Evolutionary conservation across 2,888 invertebrate species (phyloP), one percentile per base, ranked within the genome.

Genomic region (Cacoxenus indagator): DNA sequence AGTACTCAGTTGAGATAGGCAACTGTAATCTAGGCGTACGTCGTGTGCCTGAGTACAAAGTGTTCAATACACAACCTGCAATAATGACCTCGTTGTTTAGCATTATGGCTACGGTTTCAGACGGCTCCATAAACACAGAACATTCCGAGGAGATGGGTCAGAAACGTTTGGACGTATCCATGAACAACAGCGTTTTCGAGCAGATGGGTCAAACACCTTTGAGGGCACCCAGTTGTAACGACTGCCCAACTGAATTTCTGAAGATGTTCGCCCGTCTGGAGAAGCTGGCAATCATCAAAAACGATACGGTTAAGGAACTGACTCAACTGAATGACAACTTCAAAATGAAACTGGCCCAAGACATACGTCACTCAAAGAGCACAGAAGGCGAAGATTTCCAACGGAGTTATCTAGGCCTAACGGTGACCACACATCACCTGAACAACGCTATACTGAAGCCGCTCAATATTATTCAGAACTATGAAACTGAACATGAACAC

Each of bases 401-500:
- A n/a, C 22, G 24, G 4, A 2, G n/a, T 24, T 45, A 43, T 4
- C 43, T 45, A 0, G 17, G 24, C 11, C 22, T 45, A 1, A 24
- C 45, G 45, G 43, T 24, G 11, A 45, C 43, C 2, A 19, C 24
- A 4, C 45, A 62, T 24, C 43, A n/a, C 3, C 26, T 62, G 24
- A 62, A 62, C 24, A 19, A 22, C 43, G 61, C 43, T 24, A 26
- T 62, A 24, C 14, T 62, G 8, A 1, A 62, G 45, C 61, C 61
- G 22, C 26, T 45, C 0, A 9, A 3, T 6, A 2, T 26, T 14
- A 24, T 62, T 22, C 61, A 45, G 2, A 26, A 31, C 5, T 45
- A 45, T 19, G 14, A 29, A n/a, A 6, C 27, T 2, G 14, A 11
- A 11, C 43, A 22, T 1, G 11, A 24, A 1, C 19, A 22, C 4